Evolutionary conservation across 1,140 invertebrate species (phyloP), one percentile per base, ranked within the genome.

Genomic region (Euwallacea fornicatus): DNA sequence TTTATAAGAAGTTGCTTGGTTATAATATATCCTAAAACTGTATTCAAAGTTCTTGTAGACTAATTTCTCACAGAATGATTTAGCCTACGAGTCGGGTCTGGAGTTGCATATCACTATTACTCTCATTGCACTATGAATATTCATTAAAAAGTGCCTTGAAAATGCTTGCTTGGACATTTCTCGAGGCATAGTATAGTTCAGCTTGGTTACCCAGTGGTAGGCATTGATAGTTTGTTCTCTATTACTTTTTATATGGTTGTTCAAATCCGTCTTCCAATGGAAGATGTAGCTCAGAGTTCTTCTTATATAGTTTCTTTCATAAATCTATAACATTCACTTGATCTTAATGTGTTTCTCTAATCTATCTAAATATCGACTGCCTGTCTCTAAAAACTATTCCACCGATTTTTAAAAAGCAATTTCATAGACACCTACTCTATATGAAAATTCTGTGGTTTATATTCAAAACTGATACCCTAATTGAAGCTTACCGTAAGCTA

Each of bases 11-110:
- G 81, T 81, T 0, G 86, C 88, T 81, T 90, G 89, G 78, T 88
- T 90, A 79, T 88, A 90, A 77, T 88, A 89, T 44, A 91, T 81
- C 33, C 88, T 83, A 73, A 87, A 90, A 21, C 82, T 83, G 60
- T 43, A 75, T 54, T n/a, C 9, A 21, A 33, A 7, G 7, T 15
- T 21, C n/a, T 9, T 41, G 8, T 63, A 8, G 11, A 21, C 2
- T 46, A 44, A 13, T 46, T 33, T 33, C 21, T 46, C n/a, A 64
- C 2, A 44, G 33, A 41, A 41, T 15, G 15, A 7, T 56, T 16
- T n/a, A 0, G 79, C 83, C 83, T 80, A 87, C 86, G 86, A 84
- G 67, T 82, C 82, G 42, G 79, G 77, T 72, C 84, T 81, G 1
- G 85, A 84, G 73, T 86, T 87, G 4, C 84, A 86, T 69, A 88